A percentile compares a stretch with the other conserved stretches of the same genome.
Evolutionary conservation across 2,888 invertebrate species (phyloP).

Genomic region (Lasioglossum malachurum): DNA sequence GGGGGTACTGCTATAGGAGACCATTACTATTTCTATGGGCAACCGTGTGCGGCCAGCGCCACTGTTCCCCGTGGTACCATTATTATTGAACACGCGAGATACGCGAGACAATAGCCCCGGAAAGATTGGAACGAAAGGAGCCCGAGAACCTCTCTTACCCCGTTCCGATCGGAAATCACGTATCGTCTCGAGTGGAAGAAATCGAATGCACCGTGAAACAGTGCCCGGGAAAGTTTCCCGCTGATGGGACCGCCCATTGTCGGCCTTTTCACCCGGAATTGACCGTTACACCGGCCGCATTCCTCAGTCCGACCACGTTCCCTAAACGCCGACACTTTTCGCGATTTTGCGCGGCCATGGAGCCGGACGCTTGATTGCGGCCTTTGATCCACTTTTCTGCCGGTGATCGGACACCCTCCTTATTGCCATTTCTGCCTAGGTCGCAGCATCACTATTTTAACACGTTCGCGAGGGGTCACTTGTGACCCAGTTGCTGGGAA

Average conservation of each 20-base stretch:
- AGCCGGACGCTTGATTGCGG: background rate
- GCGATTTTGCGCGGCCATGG: background rate
- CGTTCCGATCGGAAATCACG: constrained; percentile 30
- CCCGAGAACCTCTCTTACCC: constrained; percentile 25
- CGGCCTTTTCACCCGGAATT: background rate
- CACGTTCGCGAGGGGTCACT: too few relatives aligned
- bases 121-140: constrained; percentile 58
- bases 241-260: constrained; percentile 10
- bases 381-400: background rate
- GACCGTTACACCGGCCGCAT: constrained; percentile 2
- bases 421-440: background rate
- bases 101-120: constrained; percentile 55
- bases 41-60: constrained; percentile 21
- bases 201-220: constrained; percentile 31
- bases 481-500: too few relatives aligned
- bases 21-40: constrained; percentile 52
- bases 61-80: constrained; percentile 60
- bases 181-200: constrained; percentile 28
- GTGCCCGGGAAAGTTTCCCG: constrained; percentile 12
- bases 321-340: background rate
- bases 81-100: constrained; percentile 65
- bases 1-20: background rate
- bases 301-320: constrained; percentile 1
- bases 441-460: background rate
- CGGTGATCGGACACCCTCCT: background rate